phyloP scores from a whole-genome alignment of 2,888 invertebrate species.

The Asteroscopus sphinx region DNA sequence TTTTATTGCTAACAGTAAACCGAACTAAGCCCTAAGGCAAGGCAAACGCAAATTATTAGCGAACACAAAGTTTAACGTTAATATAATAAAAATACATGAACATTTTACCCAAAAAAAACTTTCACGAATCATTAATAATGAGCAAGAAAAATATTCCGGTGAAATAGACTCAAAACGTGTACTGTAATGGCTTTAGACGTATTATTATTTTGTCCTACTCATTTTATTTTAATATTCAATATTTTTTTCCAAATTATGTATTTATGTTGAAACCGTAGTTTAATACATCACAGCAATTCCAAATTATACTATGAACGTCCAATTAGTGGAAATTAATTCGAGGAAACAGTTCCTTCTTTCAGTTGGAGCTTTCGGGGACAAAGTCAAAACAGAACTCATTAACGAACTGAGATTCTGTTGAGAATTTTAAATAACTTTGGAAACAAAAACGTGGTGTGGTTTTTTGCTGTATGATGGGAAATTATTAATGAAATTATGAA shows the following conservation, averaged over 20 bases:
- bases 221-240: not conserved
- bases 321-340: constrained; percentile 62
- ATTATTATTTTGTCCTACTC: constrained; percentile 4
- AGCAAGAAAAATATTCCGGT: constrained; percentile 25
- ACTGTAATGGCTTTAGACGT: constrained; percentile 7
- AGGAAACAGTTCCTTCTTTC: constrained; percentile 43
- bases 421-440: constrained; percentile 25
- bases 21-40: constrained; percentile 7
- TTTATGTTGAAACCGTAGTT: not conserved
- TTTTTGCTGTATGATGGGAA: constrained; percentile 12
- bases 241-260: not conserved
- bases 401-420: constrained; percentile 55
- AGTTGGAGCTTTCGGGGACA: constrained; percentile 41
- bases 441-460: constrained; percentile 22
- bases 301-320: constrained; percentile 36
- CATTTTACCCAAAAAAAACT: constrained; percentile 11
- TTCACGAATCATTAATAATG: constrained; percentile 38
- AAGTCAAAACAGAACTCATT: constrained; percentile 61
- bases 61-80: constrained; percentile 27
- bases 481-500: not conserved
- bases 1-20: not conserved
- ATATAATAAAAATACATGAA: constrained; percentile 30
- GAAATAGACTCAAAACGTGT: constrained; percentile 15
- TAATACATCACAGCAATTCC: constrained; percentile 9
- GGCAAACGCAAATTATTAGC: constrained; percentile 18